Evolutionary conservation across 1,140 invertebrate genomes (phyloP), one percentile per base, ranked within the genome.

Genomic region (Drosophila kanapiae): DNA sequence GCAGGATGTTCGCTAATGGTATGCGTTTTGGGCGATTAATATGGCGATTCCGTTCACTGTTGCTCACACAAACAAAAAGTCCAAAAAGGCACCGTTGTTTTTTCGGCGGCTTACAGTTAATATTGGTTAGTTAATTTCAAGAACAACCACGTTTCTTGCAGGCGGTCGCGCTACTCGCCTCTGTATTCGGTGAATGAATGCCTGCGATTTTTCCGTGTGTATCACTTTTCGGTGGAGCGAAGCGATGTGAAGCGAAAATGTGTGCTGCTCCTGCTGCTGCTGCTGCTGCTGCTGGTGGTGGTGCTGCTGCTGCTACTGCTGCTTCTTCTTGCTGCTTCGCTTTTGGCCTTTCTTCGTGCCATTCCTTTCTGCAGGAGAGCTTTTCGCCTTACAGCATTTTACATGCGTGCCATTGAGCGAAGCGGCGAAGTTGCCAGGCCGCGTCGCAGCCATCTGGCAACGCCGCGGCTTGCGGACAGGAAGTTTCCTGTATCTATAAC

Each of bases 141-240:
- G n/a, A n/a, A n/a, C 23, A 16, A 18, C 48, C 75, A 67, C 51
- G 70, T 71, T 84, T 65, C 51, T 68, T 51, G 54, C 67, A 65
- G 67, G 69, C 63, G 64, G 49, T 27, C 47, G 57, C 37, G 76
- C 61, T 75, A 70, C 75, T 86, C 74, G 76, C 87, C 78, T 84
- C 72, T 84, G 83, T 75, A 76, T 87, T 79, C 83, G 70, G 63
- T 88, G 83, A 88, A 88, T 88, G 84, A 87, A 88, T 75, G 77
- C 62, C 78, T 77, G 84, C 84, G 78, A 77, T 86, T 82, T 91
- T 91, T 91, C 80, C 84, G 85, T 91, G 85, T 91, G 84, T 91
- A 91, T 91, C 78, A 75, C 82, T 86, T 91, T 67, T 84, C 63
- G 70, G 68, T 42, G 42, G 23, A 54, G 51, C 47, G 57, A 65